Evolutionary conservation across 2,797 vertebrate species (phyloP).

Genomic region (Siniperca obscura): DNA sequence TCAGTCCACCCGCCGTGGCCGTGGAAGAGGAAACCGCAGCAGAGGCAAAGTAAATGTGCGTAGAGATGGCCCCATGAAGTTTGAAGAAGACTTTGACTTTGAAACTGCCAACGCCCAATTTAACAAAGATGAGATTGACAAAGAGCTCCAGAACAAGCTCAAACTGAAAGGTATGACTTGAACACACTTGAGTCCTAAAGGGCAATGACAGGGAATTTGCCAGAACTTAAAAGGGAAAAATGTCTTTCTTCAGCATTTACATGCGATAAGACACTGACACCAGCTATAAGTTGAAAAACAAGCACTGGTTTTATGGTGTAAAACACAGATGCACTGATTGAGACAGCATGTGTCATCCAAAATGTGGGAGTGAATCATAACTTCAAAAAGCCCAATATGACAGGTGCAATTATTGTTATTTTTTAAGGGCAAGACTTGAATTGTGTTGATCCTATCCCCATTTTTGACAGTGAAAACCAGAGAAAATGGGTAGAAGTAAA

Average conservation of each 20-base stretch:
- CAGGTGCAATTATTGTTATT: not conserved
- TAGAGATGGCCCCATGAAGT: constrained; percentile 95
- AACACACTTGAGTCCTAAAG: not conserved
- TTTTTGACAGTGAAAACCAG: not conserved
- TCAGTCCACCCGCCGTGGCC: constrained; percentile 87
- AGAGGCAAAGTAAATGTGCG: constrained; percentile 91
- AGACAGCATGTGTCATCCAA: not conserved
- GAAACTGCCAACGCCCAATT: constrained; percentile 98
- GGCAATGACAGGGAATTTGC: not conserved
- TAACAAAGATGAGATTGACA: constrained; percentile 98
- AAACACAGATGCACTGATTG: not conserved
- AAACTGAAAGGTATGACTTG: constrained; percentile 92
- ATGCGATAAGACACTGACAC: not conserved
- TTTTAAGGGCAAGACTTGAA: not conserved
- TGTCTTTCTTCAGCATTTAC: not conserved
- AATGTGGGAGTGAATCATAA: not conserved
- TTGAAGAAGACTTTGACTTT: constrained; percentile 99
- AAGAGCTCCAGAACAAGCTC: constrained; percentile 97
- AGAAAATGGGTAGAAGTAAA: not conserved
- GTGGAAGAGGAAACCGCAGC: constrained; percentile 92
- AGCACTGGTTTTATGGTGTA: not conserved
- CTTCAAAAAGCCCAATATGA: not conserved
- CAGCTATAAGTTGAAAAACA: not conserved
- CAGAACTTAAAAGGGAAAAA: not conserved
- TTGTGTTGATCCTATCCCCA: not conserved